phyloP scores from a whole-genome alignment of 2,797 vertebrate genomes.

The Podarcis lilfordi region DNA sequence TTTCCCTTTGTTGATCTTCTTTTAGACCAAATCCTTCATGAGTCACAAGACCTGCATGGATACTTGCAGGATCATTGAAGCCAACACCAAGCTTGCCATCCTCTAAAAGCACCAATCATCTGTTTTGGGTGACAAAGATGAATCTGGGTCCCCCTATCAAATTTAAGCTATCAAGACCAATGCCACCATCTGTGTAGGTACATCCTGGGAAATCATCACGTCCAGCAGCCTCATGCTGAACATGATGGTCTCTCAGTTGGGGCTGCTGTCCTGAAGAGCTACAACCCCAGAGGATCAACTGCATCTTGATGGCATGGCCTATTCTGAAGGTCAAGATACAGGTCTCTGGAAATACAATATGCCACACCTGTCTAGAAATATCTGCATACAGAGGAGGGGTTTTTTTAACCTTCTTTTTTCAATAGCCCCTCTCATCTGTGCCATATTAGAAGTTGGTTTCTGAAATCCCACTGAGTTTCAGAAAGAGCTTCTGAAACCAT shows the following conservation, averaged over 20 bases:
- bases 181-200: background rate
- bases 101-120: background rate
- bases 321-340: background rate
- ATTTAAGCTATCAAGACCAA: background rate
- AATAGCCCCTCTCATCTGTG: background rate
- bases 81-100: background rate
- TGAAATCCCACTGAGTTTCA: background rate
- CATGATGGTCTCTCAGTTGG: background rate
- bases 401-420: background rate
- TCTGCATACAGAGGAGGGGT: background rate
- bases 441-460: background rate
- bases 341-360: background rate
- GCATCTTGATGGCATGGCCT: rapidly evolving
- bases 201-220: background rate
- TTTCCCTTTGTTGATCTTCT: background rate
- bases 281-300: rapidly evolving
- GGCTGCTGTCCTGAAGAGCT: background rate
- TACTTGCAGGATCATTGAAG: background rate
- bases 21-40: background rate
- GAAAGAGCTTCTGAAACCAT: background rate
- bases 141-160: background rate
- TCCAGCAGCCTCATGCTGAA: background rate
- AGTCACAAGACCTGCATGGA: background rate
- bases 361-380: background rate
- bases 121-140: background rate